Evolutionary conservation across 1,140 invertebrate genomes (phyloP).

Genomic region (Phocides pigmalion): DNA sequence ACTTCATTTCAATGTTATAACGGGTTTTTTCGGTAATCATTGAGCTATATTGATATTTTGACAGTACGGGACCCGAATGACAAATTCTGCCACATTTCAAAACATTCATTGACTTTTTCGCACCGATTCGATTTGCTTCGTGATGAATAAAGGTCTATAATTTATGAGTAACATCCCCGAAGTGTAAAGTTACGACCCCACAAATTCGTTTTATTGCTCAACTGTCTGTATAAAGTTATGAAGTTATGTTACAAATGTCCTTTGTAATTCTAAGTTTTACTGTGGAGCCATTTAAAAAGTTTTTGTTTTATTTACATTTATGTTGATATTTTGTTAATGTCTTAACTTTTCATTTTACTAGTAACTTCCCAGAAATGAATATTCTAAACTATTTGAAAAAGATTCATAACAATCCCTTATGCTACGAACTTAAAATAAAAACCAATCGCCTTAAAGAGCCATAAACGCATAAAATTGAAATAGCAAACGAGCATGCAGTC

Average conservation of each 20-base stretch:
- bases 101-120: no score
- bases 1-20: no score
- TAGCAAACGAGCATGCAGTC: no score
- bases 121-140: neutral
- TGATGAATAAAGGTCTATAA: constrained; percentile 4
- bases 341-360: neutral
- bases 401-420: no score
- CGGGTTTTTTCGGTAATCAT: no score
- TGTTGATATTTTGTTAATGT: constrained; percentile 37
- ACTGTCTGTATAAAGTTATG: constrained; percentile 13
- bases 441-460: no score
- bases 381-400: no score
- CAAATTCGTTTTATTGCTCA: constrained; percentile 23
- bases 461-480: no score
- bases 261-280: constrained; percentile 26
- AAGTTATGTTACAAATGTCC: constrained; percentile 18
- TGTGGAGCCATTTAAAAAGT: constrained; percentile 6
- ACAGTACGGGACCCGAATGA: no score
- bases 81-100: no score
- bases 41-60: no score
- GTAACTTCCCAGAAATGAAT: neutral
- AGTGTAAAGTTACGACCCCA: constrained; percentile 11
- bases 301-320: constrained; percentile 7
- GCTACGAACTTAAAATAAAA: no score
- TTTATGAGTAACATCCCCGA: constrained; percentile 6